Base-by-base conservation (phyloP, 1,140 invertebrate species). In the Phymastichus coffea region DNA sequence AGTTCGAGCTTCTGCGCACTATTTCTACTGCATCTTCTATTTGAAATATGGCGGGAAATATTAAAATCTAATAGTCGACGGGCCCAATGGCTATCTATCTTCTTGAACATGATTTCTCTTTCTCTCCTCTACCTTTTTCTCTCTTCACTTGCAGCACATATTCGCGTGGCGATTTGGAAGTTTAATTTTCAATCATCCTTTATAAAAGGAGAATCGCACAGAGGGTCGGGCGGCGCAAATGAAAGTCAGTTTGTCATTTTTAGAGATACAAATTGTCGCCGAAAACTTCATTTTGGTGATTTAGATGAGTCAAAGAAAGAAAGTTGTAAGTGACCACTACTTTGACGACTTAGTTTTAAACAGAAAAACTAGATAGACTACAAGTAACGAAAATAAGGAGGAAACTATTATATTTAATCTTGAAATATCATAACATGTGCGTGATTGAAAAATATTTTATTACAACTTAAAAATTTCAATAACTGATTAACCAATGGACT, bases 11-110 rank as follows among this genome's bases (percentile, higher is more conserved):
- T n/a, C n/a, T n/a, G n/a, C n/a, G n/a, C n/a, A n/a, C n/a, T n/a
- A n/a, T n/a, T n/a, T n/a, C n/a, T n/a, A n/a, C n/a, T n/a, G n/a
- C n/a, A n/a, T n/a, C n/a, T n/a, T n/a, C n/a, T n/a, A 57, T 48
- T 30, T 73, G 72, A 73, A 64, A 74, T 72, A 73, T 73, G 70
- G 66, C 48, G 64, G 67, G 60, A 70, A 73, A 73, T 73, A 74
- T 74, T 73, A 74, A 73, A 74, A 73, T 73, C 69, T 58, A 56
- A 60, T 64, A 57, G 58, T 63, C 62, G 65, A 35, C 63, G 23
- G 25, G 30, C 37, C 52, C 56, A 66, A 49, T 57, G 58, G 55
- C 53, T 62, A 51, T 55, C 55, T 56, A 40, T 66, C 53, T 37
- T 56, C 20, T 15, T 10, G 38, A 49, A 55, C 22, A 43, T 10